Percentiles rank a stretch among this genome's conserved stretches.
Evolutionary conservation across 2,888 invertebrate genomes (phyloP).

Genomic region (Apantesis nais): DNA sequence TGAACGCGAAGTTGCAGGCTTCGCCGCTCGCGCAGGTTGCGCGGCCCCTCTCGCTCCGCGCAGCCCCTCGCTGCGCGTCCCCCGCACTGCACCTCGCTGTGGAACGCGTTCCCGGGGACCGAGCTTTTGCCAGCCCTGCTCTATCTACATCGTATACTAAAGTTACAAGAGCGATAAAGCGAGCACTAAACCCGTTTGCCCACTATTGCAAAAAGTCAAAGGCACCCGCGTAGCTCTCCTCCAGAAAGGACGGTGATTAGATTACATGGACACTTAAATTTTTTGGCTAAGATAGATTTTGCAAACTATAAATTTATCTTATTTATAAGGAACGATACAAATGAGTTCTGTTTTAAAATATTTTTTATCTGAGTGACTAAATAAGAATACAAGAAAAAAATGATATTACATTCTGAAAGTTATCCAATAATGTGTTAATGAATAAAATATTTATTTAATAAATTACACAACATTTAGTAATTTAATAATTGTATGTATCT

Average conservation of each 20-base stretch:
- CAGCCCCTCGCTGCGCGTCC: conserved; percentile 38
- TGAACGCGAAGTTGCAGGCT: conserved; percentile 72
- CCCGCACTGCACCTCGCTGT: conserved; percentile 60
- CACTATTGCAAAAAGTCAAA: conserved; percentile 55
- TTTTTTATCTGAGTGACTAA: not conserved
- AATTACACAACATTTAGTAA: not conserved
- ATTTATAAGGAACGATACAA: not conserved
- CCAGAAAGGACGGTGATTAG: conserved; percentile 51
- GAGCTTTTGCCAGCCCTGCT: conserved; percentile 74
- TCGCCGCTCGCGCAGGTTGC: conserved; percentile 71
- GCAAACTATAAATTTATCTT: not conserved
- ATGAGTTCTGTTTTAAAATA: not conserved
- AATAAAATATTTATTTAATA: not conserved
- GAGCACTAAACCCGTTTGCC: conserved; percentile 66
- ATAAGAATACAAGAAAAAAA: not conserved
- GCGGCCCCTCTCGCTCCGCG: conserved; percentile 51
- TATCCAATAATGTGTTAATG: not conserved
- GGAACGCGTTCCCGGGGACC: conserved; percentile 65
- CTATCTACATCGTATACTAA: conserved; percentile 64
- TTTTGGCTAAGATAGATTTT: not conserved
- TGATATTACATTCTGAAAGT: not conserved
- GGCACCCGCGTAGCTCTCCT: conserved; percentile 43
- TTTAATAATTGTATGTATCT: not conserved
- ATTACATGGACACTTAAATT: conserved; percentile 41
- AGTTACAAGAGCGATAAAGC: conserved; percentile 70